Conservation (phyloP, 2,888 invertebrate genomes). For the Pyrocoelia pectoralis region DNA sequence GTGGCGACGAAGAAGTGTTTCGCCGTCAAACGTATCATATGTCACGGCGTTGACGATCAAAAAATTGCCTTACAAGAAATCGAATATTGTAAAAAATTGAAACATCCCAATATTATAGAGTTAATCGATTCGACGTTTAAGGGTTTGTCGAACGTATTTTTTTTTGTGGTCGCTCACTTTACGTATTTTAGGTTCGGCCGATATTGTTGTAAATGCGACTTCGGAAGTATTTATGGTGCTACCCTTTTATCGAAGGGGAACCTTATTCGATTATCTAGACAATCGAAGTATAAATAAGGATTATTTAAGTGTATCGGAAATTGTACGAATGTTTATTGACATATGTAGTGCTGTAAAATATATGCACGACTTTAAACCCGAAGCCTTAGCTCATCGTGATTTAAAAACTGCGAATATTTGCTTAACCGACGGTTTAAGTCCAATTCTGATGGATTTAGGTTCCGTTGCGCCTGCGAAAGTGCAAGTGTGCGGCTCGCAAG, state of each 20-base stretch:
- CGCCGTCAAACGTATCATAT: slow-evolving; percentile 83
- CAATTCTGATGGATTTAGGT: slow-evolving; percentile 86
- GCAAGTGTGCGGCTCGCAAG: slow-evolving; percentile 71
- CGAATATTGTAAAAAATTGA: slow-evolving; percentile 73
- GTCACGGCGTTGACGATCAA: slow-evolving; percentile 81
- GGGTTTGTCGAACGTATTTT: slow-evolving; percentile 53
- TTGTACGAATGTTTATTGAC: slow-evolving; percentile 74
- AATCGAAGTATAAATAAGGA: slow-evolving; percentile 65
- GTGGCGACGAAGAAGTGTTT: slow-evolving; percentile 68
- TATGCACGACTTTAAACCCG: slow-evolving; percentile 76
- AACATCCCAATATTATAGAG: slow-evolving; percentile 77
- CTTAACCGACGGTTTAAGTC: slow-evolving; percentile 72
- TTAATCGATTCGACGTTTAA: slow-evolving; percentile 73
- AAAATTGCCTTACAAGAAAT: slow-evolving; percentile 75
- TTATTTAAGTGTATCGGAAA: slow-evolving; percentile 69
- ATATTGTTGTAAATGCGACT: slow-evolving; percentile 72
- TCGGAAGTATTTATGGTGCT: slow-evolving; percentile 78
- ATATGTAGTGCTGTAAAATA: slow-evolving; percentile 79
- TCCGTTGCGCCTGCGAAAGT: slow-evolving; percentile 71
- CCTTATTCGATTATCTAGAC: slow-evolving; percentile 74
- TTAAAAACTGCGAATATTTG: slow-evolving; percentile 87
- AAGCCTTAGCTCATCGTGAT: slow-evolving; percentile 83
- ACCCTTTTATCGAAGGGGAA: slow-evolving; percentile 82
- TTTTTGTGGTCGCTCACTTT: slow-evolving; percentile 17
- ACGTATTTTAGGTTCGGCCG: slow-evolving; percentile 66